Evolutionary conservation across 1,140 invertebrate species (phyloP).

Genomic region (Halotydeus destructor): DNA sequence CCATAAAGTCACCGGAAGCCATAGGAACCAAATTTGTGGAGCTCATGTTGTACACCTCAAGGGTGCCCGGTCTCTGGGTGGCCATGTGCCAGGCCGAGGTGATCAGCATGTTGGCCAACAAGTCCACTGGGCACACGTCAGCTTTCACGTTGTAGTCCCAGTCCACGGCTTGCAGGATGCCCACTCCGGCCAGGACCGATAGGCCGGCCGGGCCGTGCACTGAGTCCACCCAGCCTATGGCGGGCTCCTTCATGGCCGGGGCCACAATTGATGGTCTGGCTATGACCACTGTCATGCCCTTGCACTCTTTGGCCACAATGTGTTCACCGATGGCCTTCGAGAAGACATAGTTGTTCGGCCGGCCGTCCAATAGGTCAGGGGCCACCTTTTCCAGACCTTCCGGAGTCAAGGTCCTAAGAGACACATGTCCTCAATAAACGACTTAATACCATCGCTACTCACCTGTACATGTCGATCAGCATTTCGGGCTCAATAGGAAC

Average conservation of each 20-base stretch:
- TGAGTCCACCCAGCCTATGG: slow-evolving; percentile 83
- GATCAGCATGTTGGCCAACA: slow-evolving; percentile 64
- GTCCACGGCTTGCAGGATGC: slow-evolving; percentile 59
- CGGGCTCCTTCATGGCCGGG: slow-evolving; percentile 70
- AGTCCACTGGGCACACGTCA: slow-evolving; percentile 82
- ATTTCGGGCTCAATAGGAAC: not conserved
- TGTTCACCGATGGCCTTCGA: slow-evolving; percentile 57
- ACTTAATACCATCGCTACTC: no score
- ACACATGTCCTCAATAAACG: not conserved
- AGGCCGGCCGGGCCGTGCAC: slow-evolving; percentile 91
- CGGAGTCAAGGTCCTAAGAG: not conserved
- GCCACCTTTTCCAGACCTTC: not conserved
- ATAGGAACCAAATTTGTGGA: slow-evolving; percentile 57
- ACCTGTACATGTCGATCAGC: not conserved
- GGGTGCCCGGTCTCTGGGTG: slow-evolving; percentile 32
- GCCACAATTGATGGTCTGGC: slow-evolving; percentile 80
- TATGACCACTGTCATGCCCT: slow-evolving; percentile 41
- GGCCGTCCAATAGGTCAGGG: slow-evolving; percentile 28
- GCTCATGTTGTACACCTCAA: slow-evolving; percentile 65
- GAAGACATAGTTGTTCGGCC: slow-evolving; percentile 67
- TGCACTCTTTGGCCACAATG: slow-evolving; percentile 35
- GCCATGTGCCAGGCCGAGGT: slow-evolving; percentile 47
- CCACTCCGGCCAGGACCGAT: slow-evolving; percentile 70
- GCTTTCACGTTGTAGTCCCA: slow-evolving; percentile 47
- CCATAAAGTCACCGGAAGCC: slow-evolving; percentile 4